A percentile compares a stretch with the other conserved stretches of the same genome.
phyloP scores from a whole-genome alignment of 1,140 invertebrate species.

The Samia ricini region DNA sequence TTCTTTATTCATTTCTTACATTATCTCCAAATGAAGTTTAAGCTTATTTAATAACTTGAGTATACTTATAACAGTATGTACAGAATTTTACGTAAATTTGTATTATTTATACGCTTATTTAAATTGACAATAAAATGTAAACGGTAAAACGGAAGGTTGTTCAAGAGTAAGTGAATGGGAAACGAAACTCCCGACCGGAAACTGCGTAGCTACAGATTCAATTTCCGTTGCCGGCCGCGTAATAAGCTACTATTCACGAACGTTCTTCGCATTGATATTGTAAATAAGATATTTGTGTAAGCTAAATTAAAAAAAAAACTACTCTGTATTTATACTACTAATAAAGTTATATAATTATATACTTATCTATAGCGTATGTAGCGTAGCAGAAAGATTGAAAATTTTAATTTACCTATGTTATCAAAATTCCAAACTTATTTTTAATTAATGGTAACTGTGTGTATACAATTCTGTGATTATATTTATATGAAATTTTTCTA shows the following conservation, averaged over 20 bases:
- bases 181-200: slow-evolving; percentile 53
- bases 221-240: slow-evolving; percentile 64
- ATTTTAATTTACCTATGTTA: no score
- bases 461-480: no score
- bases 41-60: no score
- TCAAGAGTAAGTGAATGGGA: slow-evolving; percentile 41
- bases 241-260: slow-evolving; percentile 62
- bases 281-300: slow-evolving; percentile 13
- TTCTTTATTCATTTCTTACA: no score
- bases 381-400: no score
- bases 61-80: no score
- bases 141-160: slow-evolving; percentile 29
- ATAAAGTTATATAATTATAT: background rate
- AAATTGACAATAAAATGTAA: slow-evolving; percentile 39
- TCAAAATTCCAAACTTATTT: no score
- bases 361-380: background rate
- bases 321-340: background rate
- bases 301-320: background rate
- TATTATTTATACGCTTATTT: no score
- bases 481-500: no score
- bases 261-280: slow-evolving; percentile 34
- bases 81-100: no score
- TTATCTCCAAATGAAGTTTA: no score
- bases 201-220: slow-evolving; percentile 71
- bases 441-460: no score